phyloP scores from a whole-genome alignment of 2,888 invertebrate genomes.

The Agonopterix arenella region DNA sequence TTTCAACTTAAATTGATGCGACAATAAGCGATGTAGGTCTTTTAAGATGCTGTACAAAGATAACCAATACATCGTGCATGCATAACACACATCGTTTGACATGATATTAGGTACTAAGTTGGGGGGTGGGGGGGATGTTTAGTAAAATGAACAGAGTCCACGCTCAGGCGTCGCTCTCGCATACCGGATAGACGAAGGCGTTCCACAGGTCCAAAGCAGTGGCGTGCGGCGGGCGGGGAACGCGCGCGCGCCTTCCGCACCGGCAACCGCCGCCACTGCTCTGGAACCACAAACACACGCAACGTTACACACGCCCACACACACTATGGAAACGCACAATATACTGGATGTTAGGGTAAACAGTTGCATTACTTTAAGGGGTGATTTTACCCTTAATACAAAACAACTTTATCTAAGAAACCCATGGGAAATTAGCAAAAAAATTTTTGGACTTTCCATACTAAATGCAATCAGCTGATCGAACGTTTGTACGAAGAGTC shows the following conservation, averaged over 20 bases:
- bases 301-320: constrained; percentile 50
- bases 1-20: neutral
- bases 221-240: constrained; percentile 83
- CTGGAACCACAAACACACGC: constrained; percentile 76
- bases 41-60: too few species aligned
- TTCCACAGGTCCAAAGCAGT: constrained; percentile 81
- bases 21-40: too few species aligned
- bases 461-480: too few species aligned
- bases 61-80: too few species aligned
- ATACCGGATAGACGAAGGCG: constrained; percentile 82
- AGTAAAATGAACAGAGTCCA: constrained; percentile 17
- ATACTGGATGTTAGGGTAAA: neutral
- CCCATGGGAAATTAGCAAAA: too few species aligned
- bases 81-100: too few species aligned
- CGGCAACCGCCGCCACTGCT: constrained; percentile 78
- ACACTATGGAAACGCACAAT: constrained; percentile 1
- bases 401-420: too few species aligned
- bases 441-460: too few species aligned
- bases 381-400: too few species aligned
- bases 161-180: constrained; percentile 65
- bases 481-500: too few species aligned
- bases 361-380: too few species aligned
- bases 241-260: constrained; percentile 77
- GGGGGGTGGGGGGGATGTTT: neutral
- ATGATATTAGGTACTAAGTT: too few species aligned